A percentile compares a stretch with the other conserved stretches of the same genome.
phyloP scores from a whole-genome alignment of 2,797 vertebrate species.

The Fundulus diaphanus region DNA sequence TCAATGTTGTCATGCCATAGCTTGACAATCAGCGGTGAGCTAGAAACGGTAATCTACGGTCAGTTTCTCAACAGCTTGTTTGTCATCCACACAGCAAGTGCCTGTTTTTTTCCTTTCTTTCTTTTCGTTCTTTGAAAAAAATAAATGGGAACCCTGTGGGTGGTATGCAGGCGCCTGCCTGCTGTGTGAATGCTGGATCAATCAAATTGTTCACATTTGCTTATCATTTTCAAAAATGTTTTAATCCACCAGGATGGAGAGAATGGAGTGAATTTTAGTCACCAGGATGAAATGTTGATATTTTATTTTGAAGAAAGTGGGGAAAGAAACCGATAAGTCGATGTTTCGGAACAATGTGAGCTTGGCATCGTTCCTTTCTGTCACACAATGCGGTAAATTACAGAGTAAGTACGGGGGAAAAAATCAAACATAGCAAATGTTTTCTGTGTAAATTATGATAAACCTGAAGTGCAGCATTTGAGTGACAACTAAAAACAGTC shows the following conservation, averaged over 20 bases:
- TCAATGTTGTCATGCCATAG: neutral
- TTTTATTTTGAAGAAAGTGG: neutral
- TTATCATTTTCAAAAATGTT: constrained; percentile 24
- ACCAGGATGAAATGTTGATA: neutral
- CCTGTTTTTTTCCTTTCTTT: constrained; percentile 17
- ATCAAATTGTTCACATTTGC: constrained; percentile 21
- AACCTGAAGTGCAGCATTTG: neutral
- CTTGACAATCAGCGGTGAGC: neutral
- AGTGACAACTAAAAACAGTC: neutral
- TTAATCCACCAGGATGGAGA: constrained; percentile 3
- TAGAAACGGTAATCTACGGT: constrained; percentile 8
- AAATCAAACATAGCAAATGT: neutral
- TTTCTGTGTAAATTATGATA: neutral
- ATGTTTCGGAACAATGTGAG: neutral
- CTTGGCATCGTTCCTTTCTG: neutral
- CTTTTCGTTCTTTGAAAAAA: constrained; percentile 23
- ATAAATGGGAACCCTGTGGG: constrained; percentile 31
- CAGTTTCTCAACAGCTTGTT: constrained; percentile 22
- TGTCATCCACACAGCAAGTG: constrained; percentile 4
- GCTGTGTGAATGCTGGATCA: constrained; percentile 28
- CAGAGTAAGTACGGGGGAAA: neutral
- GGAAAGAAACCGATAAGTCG: neutral
- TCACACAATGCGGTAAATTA: constrained; percentile 6
- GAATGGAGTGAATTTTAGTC: neutral
- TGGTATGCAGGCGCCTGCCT: constrained; percentile 15